Evolutionary conservation across 2,888 invertebrate genomes (phyloP).

Genomic region (Aethes cnicana): DNA sequence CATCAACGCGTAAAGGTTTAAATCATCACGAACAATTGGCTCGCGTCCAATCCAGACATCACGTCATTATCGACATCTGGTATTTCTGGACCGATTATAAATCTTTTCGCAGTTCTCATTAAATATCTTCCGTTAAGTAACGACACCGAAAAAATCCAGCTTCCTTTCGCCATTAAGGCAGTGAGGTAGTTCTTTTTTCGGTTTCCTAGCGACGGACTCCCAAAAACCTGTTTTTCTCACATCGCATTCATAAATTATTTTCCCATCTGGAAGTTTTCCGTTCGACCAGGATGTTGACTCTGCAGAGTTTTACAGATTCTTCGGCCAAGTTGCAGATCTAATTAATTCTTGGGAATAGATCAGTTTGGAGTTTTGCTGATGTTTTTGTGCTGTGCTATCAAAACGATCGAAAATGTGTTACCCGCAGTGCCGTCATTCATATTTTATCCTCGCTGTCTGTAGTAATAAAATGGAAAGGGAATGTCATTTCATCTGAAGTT

Average conservation of each 20-base stretch:
- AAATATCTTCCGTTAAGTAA: background rate
- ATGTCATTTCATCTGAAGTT: slow-evolving; percentile 15
- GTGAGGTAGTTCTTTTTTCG: too few relatives aligned
- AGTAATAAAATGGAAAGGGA: slow-evolving; percentile 12
- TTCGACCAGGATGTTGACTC: slow-evolving; percentile 6
- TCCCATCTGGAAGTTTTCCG: slow-evolving; percentile 3
- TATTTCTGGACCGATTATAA: slow-evolving; percentile 24
- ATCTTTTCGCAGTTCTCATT: slow-evolving; percentile 12
- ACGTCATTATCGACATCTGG: slow-evolving; percentile 23
- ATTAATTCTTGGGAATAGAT: slow-evolving; percentile 17
- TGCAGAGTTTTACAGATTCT: slow-evolving; percentile 8
- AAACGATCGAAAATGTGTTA: slow-evolving; percentile 8
- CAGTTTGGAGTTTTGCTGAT: slow-evolving; percentile 1
- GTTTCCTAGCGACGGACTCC: too few relatives aligned
- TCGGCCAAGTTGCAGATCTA: slow-evolving; percentile 17
- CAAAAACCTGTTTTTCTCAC: slow-evolving; percentile 6
- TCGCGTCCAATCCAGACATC: slow-evolving; percentile 13
- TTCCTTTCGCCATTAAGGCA: too few relatives aligned
- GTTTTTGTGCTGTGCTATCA: slow-evolving; percentile 1
- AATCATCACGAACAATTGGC: slow-evolving; percentile 26
- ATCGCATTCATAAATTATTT: slow-evolving; percentile 11
- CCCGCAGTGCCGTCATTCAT: slow-evolving; percentile 4
- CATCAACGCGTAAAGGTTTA: slow-evolving; percentile 12
- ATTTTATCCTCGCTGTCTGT: slow-evolving; percentile 11
- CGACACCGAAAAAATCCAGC: background rate